Base-by-base conservation (phyloP, 1,140 invertebrate species). In the Ephestia elutella region DNA sequence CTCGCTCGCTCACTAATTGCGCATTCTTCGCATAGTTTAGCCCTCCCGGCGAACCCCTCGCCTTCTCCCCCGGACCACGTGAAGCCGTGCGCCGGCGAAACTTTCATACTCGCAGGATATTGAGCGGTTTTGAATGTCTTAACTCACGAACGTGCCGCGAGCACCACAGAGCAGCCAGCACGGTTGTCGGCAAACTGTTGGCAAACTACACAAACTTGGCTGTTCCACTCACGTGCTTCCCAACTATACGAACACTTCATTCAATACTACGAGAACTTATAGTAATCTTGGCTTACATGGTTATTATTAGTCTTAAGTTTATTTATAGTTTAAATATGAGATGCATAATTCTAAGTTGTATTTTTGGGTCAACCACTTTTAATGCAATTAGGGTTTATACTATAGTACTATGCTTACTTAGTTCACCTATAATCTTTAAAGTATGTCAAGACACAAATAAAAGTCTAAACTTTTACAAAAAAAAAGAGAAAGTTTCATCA, bases 1-100 rank as follows among this genome's bases (percentile, higher is more conserved):
- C 82, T 89, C 90, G 90, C 89, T 92, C 92, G 92, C 91, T 93
- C 93, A 94, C 93, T 94, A 94, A 95, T 95, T 94, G 93, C 93
- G 93, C 93, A 94, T 95, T 95, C 93, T 94, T 94, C 92, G 93
- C 93, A 94, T 95, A 94, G 93, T 94, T 95, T 94, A 93, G 91
- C 91, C 91, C 91, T 90, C 89, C 86, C 84, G 80, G 76, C 80
- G 76, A 71, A 81, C 80, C 78, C 78, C 75, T 75, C 77, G 71
- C 77, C 78, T 72, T 78, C 68, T 71, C 80, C 81, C 80, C 82
- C 81, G 77, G 83, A 80, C 84, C 83, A 83, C 80, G 76, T 80
- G 78, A 82, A 81, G 78, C 79, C 78, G 83, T 82, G 86, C 80
- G 82, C 82, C 82, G 79, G 71, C 79, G 76, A 86, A 88, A 88